A percentile compares a stretch with the other conserved stretches of the same genome.
These are phyloP conservation scores for Cistogaster globosa DNA, from an alignment of 2,888 invertebrate species.

Conservation along the genomic window DNA sequence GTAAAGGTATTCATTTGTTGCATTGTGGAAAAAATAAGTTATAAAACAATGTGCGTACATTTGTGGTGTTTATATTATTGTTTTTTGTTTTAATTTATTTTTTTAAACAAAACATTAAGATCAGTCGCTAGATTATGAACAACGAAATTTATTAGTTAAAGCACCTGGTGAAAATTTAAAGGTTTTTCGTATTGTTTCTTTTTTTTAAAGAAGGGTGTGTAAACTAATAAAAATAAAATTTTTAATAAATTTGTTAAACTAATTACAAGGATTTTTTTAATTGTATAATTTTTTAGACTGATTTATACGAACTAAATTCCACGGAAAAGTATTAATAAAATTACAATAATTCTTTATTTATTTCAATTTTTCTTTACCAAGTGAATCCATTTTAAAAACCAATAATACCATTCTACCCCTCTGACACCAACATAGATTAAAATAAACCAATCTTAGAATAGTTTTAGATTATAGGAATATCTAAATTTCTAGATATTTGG, in stretches of 20 bases:
- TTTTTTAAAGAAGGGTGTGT: slow-evolving; percentile 14
- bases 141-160: slow-evolving; percentile 32
- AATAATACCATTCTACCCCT: no score
- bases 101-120: slow-evolving; percentile 66
- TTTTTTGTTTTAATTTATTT: slow-evolving; percentile 66
- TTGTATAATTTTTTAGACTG: neutral
- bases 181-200: neutral
- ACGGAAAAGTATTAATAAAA: no score
- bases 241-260: slow-evolving; percentile 1
- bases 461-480: no score
- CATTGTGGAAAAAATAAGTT: neutral
- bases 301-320: no score
- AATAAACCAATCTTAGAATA: no score
- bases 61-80: slow-evolving; percentile 61
- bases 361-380: no score
- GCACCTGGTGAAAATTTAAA: slow-evolving; percentile 58
- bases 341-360: no score
- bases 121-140: slow-evolving; percentile 36
- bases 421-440: no score
- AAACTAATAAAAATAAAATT: neutral
- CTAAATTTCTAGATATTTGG: no score
- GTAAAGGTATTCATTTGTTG: slow-evolving; percentile 44
- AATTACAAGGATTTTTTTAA: neutral
- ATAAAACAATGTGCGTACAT: slow-evolving; percentile 56
- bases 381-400: no score